These are phyloP conservation scores for Gavia stellata DNA, from an alignment of 2,113 vertebrate genomes.

Conservation along the genomic window DNA sequence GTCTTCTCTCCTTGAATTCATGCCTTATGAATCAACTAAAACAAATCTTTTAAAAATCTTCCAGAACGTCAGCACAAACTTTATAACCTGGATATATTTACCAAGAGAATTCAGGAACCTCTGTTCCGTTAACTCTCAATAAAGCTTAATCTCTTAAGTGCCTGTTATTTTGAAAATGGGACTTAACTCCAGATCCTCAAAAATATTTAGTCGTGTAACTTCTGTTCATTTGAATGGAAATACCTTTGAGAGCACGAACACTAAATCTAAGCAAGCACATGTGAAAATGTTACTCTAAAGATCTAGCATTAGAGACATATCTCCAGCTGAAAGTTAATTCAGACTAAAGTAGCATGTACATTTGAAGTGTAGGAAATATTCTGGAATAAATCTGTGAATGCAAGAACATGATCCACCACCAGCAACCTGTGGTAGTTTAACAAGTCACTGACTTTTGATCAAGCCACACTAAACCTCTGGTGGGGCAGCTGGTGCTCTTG, in stretches of 20 bases:
- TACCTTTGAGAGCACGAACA: not conserved
- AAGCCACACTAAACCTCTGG: not conserved
- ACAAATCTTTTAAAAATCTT: not conserved
- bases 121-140: not conserved
- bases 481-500: not conserved
- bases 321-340: not conserved
- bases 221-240: not conserved
- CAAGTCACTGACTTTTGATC: not conserved
- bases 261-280: not conserved
- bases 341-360: not conserved
- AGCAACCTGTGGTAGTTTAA: not conserved
- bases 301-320: not conserved
- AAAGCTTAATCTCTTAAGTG: not conserved
- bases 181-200: not conserved
- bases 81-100: not conserved
- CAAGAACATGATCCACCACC: not conserved
- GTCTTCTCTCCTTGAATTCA: not conserved
- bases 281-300: not conserved
- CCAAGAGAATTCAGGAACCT: not conserved
- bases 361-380: not conserved
- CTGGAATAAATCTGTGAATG: not conserved
- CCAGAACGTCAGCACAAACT: not conserved
- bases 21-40: not conserved
- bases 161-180: not conserved
- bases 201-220: not conserved